These are phyloP conservation scores for Cephus rjabovi DNA, from an alignment of 2,888 invertebrate species.

Conservation along the genomic window DNA sequence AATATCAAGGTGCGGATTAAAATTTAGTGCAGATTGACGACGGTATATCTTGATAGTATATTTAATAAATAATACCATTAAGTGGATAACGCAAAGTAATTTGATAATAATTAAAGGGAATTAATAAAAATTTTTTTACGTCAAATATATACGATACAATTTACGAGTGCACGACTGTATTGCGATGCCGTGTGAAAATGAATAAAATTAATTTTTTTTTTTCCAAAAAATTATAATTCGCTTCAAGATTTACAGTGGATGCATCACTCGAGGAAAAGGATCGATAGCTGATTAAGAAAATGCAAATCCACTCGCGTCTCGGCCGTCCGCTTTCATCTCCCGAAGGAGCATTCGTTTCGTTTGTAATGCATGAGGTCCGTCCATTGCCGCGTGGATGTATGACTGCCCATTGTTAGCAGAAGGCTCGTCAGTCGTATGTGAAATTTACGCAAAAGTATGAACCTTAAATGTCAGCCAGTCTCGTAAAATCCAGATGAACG, in stretches of 20 bases:
- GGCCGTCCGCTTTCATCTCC: neutral
- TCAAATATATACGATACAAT: too few species aligned
- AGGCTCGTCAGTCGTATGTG: conserved; percentile 33
- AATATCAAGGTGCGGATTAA: neutral
- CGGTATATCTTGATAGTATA: too few species aligned
- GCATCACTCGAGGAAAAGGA: conserved; percentile 3
- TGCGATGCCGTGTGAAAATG: too few species aligned
- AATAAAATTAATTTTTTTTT: too few species aligned
- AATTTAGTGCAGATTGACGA: neutral
- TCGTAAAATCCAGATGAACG: conserved; percentile 34
- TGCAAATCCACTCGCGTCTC: conserved; percentile 20
- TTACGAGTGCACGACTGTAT: too few species aligned
- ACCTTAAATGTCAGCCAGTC: conserved; percentile 36
- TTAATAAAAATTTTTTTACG: too few species aligned
- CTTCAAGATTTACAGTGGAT: neutral
- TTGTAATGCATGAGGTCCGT: conserved; percentile 41
- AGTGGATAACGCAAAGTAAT: too few species aligned
- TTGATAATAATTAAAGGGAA: too few species aligned
- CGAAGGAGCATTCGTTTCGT: conserved; percentile 22
- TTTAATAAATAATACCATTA: too few species aligned
- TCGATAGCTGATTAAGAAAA: conserved; percentile 39
- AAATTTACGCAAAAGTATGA: conserved; percentile 45
- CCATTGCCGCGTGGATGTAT: conserved; percentile 41
- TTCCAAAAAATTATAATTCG: neutral
- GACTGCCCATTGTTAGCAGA: conserved; percentile 44